Conservation (phyloP, 2,888 invertebrate genomes). For the Lithosia quadra region DNA sequence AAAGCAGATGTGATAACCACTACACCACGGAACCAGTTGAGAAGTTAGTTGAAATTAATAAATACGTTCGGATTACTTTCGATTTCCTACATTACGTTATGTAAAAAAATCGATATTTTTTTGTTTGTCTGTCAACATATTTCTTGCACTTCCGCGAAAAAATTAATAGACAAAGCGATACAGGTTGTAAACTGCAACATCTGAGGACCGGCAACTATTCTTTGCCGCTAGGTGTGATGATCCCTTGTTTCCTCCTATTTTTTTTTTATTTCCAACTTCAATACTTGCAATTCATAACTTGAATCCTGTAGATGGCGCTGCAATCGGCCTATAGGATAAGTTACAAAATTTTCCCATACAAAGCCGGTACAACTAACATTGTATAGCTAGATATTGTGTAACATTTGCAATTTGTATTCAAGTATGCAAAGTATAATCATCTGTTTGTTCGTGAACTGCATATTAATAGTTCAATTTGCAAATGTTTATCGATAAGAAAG, state of each 20-base stretch:
- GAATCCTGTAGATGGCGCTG: no score
- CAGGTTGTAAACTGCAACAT: no score
- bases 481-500: conserved; percentile 33
- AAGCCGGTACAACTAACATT: not conserved
- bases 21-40: conserved; percentile 91
- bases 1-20: conserved; percentile 96
- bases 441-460: conserved; percentile 31
- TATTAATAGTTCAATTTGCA: conserved; percentile 32
- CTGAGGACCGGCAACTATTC: no score
- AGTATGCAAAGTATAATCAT: conserved; percentile 21
- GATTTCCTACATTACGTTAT: conserved; percentile 20
- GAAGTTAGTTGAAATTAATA: not conserved
- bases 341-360: not conserved
- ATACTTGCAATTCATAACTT: no score
- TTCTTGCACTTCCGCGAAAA: no score
- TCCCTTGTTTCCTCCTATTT: no score
- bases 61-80: conserved; percentile 27
- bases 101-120: no score
- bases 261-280: no score
- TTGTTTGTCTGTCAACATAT: no score
- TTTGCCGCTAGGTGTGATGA: no score
- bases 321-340: no score
- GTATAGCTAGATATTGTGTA: not conserved
- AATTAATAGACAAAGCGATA: no score
- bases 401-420: conserved; percentile 30